Evolutionary conservation across 1,140 invertebrate species (phyloP), one percentile per base, ranked within the genome.

Genomic region (Caenorhabditis tropicalis): DNA sequence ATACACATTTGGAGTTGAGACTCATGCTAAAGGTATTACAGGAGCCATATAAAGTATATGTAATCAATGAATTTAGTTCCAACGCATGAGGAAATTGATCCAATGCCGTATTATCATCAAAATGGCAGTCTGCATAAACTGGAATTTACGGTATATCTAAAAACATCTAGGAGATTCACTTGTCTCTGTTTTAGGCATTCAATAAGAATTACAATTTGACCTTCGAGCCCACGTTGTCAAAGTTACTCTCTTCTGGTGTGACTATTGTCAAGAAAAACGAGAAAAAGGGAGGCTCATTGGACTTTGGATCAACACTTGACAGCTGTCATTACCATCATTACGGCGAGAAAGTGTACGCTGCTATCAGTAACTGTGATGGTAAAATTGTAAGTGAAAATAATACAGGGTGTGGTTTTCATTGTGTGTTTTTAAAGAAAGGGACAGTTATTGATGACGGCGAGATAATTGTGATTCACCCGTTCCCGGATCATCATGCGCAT

Each of bases 331-430:
- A 46, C 39, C 65, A 48, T 84, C 58, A 53, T 80, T 70, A 39
- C n/a, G 33, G 65, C 33, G 65, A 74, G 36, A 74, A 74, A 74
- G 65, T 74, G 65, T 84, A 74, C 79, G 90, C 89, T n/a, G 88
- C 90, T 21, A 86, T 91, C 46, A 85, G 81, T 31, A 91, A 82
- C 33, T 91, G 90, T 83, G 90, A 91, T 82, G 89, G 81, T 2
- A 58, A 60, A 83, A 58, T 90, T 74, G 88, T 90, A 74, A 43
- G 70, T 60, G 12, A 51, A 51, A 58, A 4, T 24, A 80, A 31
- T 58, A 29, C n/a, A 43, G 82, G 21, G 36, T 53, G 43, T 53
- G 27, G 43, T 74, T 36, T 33, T 65, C 1, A 33, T 33, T 31
- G 70, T 82, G 19, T 65, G 16, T 43, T 80, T 39, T 87, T 90